Base-by-base conservation (phyloP, 2,797 vertebrate species). In the Microhierax caerulescens region DNA sequence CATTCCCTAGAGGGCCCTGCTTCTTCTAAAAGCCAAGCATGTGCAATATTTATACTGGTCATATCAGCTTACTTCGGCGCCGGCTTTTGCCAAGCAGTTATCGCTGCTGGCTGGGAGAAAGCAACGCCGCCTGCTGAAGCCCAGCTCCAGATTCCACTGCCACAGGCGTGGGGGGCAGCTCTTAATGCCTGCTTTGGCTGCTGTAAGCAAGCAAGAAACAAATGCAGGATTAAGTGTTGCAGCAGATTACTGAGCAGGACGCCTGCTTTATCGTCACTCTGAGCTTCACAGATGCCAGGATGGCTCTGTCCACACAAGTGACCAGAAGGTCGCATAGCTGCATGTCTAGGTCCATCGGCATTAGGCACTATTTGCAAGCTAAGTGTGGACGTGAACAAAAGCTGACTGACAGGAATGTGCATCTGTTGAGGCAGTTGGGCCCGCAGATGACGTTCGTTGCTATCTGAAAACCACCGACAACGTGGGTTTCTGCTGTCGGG, bases 341-440 rank as follows among this genome's bases (percentile, higher is more conserved):
- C n/a, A 13, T 75, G 73, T 81, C 90, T 78, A 75, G 75, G 88
- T 76, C 69, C 84, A 77, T 51, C 0, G 0, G 75, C 34, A 57
- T 65, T n/a, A 78, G 56, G 36, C 25, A 16, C 21, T 61, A 41
- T 57, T 94, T 91, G 78, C 79, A 88, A 85, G 84, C 48, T 70
- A 60, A 95, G 77, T 21, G 64, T 83, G 87, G 90, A 85, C 67
- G 54, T 69, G 88, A 87, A 67, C n/a, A 73, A 70, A 91, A 90
- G 88, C 36, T 95, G 95, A 97, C 34, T 77, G 96, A 97, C 57
- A 94, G 95, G 96, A 97, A 97, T 96, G 97, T 87, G 57, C 96
- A 96, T 85, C 95, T 97, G 97, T 86, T 36, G 61, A 94, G 54
- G 67, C 96, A 96, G 76, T 93, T 90, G 87, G 43, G 86, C 63